Percentiles rank a stretch among this genome's conserved stretches.
These are phyloP conservation scores for Solea solea DNA, from an alignment of 2,113 vertebrate species.

Conservation along the genomic window DNA sequence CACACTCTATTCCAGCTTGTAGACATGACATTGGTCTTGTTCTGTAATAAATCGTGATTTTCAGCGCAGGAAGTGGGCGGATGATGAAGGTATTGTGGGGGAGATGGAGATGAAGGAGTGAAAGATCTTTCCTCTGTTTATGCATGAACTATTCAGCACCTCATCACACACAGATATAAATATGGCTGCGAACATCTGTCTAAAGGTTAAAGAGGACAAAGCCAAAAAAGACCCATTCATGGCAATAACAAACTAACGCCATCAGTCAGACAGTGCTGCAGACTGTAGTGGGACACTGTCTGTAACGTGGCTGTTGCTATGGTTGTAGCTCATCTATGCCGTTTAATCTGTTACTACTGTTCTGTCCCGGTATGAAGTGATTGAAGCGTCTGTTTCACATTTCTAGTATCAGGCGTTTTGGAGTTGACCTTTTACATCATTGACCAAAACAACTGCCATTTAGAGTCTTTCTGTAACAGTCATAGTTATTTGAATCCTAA, in stretches of 20 bases:
- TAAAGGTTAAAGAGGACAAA: conserved; percentile 3
- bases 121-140: conserved; percentile 35
- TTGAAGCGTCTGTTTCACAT: too few species aligned
- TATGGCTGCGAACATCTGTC: conserved; percentile 34
- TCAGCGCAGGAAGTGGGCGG: conserved; percentile 1
- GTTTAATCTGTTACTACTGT: too few species aligned
- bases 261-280: background rate
- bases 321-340: too few species aligned
- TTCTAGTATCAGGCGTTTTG: too few species aligned
- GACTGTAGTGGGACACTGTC: background rate
- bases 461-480: too few species aligned
- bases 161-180: too few species aligned
- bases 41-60: background rate
- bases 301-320: too few species aligned
- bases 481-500: too few species aligned
- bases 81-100: conserved; percentile 13
- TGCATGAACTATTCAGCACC: conserved; percentile 37
- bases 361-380: too few species aligned
- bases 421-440: too few species aligned
- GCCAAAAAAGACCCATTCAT: background rate
- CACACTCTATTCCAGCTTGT: background rate
- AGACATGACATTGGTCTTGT: background rate
- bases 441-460: too few species aligned
- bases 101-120: conserved; percentile 7
- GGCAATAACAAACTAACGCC: conserved; percentile 9